Evolutionary conservation across 2,113 vertebrate genomes (phyloP), one percentile per base, ranked within the genome.

Genomic region (Xyliphius kryptos): DNA sequence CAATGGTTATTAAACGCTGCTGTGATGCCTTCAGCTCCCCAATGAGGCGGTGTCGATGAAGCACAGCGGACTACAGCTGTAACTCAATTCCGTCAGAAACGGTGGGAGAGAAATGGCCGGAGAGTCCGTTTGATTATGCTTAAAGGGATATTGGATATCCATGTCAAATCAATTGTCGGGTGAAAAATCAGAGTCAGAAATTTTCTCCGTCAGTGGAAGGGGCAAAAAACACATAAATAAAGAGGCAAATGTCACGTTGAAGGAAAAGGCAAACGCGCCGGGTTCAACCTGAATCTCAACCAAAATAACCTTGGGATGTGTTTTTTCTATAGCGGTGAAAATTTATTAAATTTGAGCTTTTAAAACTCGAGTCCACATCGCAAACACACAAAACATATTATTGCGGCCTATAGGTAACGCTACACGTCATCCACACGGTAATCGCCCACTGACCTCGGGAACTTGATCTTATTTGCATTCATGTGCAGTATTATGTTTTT

Each of bases 61-160:
- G 77, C 71, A 72, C 62, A 74, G 69, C 68, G 72, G 70, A 80
- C 57, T 59, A 11, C 16, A 65, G 72, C 77, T 74, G 85, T 84
- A 88, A 88, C 80, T 77, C 76, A 81, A 87, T 85, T 83, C 55
- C 64, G 73, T 79, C 76, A 83, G 86, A 85, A 83, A 76, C 72
- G 55, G 77, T 70, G 76, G 60, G 75, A 71, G 61, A 46, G 74
- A 76, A 69, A 77, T 41, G 71, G 82, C 82, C 74, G 81, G 76
- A 84, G 82, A 81, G 81, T 78, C 82, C 80, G 81, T 84, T 86
- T 74, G 81, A 79, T 85, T 85, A 82, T 85, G 84, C 87, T 85
- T 82, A 88, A 86, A 87, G 86, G 83, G 87, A 86, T 78, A 88
- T 80, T 76, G 81, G 85, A 88, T 85, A 81, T 77, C 78, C 85